A percentile compares a stretch with the other conserved stretches of the same genome.
Evolutionary conservation across 2,888 invertebrate species (phyloP).

Genomic region (Melolontha melolontha): DNA sequence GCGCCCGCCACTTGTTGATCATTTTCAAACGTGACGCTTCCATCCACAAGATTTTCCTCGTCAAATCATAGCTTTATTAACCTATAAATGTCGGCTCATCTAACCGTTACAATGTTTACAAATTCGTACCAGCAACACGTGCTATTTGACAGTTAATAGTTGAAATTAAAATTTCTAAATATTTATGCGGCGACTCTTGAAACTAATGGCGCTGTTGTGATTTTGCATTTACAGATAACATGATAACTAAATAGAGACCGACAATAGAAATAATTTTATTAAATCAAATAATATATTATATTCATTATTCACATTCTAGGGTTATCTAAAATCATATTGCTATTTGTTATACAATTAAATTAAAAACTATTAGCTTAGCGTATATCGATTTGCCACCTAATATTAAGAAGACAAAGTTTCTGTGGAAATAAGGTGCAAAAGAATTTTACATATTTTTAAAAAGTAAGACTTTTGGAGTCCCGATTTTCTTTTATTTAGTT

Average conservation of each 20-base stretch:
- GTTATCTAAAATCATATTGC: no score
- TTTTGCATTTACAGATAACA: constrained; percentile 1
- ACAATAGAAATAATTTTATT: no score
- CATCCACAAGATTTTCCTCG: constrained; percentile 4
- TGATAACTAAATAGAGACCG: background rate
- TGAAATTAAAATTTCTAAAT: constrained; percentile 37
- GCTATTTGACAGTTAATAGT: constrained; percentile 44
- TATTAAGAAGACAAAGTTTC: no score
- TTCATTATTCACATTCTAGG: no score
- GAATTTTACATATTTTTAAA: no score
- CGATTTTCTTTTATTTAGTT: no score
- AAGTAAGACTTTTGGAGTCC: no score
- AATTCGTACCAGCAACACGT: constrained; percentile 42
- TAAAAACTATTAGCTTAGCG: no score
- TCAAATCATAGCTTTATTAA: background rate
- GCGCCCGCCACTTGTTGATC: constrained; percentile 62
- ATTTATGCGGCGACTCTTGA: constrained; percentile 35
- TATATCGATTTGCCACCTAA: no score
- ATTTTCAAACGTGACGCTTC: constrained; percentile 52
- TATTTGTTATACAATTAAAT: no score
- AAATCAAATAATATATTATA: no score
- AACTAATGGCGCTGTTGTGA: constrained; percentile 27
- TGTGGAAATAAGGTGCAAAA: no score
- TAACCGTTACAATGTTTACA: constrained; percentile 33
- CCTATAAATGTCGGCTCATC: constrained; percentile 13